Conservation (phyloP, 2,797 vertebrate species). For the Melopsittacus undulatus region DNA sequence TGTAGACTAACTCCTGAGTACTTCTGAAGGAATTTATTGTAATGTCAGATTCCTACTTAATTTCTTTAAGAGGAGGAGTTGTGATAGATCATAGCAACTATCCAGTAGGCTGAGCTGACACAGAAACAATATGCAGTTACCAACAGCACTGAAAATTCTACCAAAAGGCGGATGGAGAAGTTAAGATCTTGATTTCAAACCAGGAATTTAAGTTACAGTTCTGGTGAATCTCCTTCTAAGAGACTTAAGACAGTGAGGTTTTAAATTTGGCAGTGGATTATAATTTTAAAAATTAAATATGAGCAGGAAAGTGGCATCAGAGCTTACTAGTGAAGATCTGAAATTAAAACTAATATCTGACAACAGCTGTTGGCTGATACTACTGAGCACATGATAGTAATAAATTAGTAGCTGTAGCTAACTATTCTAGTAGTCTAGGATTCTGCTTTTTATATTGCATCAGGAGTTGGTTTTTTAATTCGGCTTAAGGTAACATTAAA, state of each 20-base stretch:
- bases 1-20: neutral
- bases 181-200: neutral
- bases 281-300: neutral
- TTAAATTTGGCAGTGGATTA: neutral
- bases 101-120: fast-evolving
- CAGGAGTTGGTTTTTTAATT: neutral
- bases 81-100: neutral
- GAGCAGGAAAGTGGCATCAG: neutral
- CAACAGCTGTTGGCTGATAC: neutral
- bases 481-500: neutral
- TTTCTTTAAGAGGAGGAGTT: neutral
- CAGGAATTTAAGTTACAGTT: neutral
- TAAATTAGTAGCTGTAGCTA: neutral
- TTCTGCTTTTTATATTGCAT: neutral
- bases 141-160: neutral
- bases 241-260: neutral
- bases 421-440: neutral
- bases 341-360: neutral
- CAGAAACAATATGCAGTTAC: neutral
- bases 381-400: neutral
- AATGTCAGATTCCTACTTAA: neutral
- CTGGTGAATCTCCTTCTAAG: neutral
- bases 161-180: neutral
- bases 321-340: neutral
- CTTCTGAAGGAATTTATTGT: neutral